Conservation (phyloP, 2,888 invertebrate species). For the Tanypteryx hageni region DNA sequence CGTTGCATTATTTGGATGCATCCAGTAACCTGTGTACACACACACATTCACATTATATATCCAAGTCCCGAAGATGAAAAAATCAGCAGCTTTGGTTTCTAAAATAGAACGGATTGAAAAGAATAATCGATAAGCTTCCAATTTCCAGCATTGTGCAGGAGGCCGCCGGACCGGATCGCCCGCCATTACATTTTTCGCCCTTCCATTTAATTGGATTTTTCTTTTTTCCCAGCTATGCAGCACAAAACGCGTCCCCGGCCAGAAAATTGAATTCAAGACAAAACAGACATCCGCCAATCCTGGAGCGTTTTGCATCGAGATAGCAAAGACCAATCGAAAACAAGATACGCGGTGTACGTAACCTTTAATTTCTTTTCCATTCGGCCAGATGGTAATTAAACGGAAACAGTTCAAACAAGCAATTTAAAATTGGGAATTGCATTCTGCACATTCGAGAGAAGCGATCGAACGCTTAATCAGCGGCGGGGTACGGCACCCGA, state of each 20-base stretch:
- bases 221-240: constrained; percentile 15
- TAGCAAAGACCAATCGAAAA: constrained; percentile 45
- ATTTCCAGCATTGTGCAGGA: neutral
- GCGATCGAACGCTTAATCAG: neutral
- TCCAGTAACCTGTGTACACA: too few species aligned
- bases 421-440: constrained; percentile 62
- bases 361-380: constrained; percentile 61
- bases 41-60: neutral
- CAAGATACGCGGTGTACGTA: constrained; percentile 44
- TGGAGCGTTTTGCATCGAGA: constrained; percentile 42
- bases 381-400: constrained; percentile 56
- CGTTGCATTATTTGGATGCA: neutral
- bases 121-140: neutral
- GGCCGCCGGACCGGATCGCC: neutral
- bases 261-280: constrained; percentile 24
- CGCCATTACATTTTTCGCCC: neutral
- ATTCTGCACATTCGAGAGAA: constrained; percentile 17
- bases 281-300: constrained; percentile 27
- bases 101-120: neutral
- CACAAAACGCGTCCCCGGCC: neutral
- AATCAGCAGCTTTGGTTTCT: neutral
- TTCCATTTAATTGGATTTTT: neutral
- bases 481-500: neutral
- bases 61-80: neutral
- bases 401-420: constrained; percentile 60